These are phyloP conservation scores for Lasaia peninsularis DNA, from an alignment of 1,140 invertebrate genomes.

Conservation along the genomic window DNA sequence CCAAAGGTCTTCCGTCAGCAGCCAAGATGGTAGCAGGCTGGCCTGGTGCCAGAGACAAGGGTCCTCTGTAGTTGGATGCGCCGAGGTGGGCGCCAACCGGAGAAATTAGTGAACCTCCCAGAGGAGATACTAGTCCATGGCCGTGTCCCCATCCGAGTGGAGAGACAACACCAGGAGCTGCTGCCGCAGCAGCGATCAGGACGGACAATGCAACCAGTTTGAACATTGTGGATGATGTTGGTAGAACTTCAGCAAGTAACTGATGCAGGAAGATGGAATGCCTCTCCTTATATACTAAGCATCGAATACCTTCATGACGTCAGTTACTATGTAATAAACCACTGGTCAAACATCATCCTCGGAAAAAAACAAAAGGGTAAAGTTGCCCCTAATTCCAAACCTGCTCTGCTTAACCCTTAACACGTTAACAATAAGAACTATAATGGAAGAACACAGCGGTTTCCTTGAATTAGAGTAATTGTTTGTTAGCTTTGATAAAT, in stretches of 20 bases:
- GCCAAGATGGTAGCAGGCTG: constrained; percentile 65
- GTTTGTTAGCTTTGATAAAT: constrained; percentile 47
- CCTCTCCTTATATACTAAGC: constrained; percentile 52
- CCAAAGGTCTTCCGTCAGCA: constrained; percentile 64
- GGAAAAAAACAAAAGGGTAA: constrained; percentile 44
- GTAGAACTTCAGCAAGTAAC: constrained; percentile 45
- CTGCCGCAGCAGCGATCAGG: constrained; percentile 64
- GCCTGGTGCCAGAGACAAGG: constrained; percentile 55
- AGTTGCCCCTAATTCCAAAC: constrained; percentile 13
- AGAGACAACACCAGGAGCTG: constrained; percentile 38
- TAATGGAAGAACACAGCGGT: not conserved
- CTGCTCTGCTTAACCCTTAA: constrained; percentile 17
- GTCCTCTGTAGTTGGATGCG: constrained; percentile 49
- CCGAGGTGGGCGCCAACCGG: constrained; percentile 23
- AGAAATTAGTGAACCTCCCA: constrained; percentile 28
- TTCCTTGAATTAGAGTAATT: constrained; percentile 51
- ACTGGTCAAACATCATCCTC: constrained; percentile 43
- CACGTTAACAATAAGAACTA: constrained; percentile 13
- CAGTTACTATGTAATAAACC: constrained; percentile 50
- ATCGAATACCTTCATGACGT: constrained; percentile 51
- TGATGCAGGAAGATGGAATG: constrained; percentile 36
- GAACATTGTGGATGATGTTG: constrained; percentile 76
- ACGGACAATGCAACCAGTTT: constrained; percentile 80
- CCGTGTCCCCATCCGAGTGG: constrained; percentile 33
- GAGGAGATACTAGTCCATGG: constrained; percentile 17